These are phyloP conservation scores for Sebastes schlegelii DNA, from an alignment of 2,113 vertebrate species.

Conservation along the genomic window DNA sequence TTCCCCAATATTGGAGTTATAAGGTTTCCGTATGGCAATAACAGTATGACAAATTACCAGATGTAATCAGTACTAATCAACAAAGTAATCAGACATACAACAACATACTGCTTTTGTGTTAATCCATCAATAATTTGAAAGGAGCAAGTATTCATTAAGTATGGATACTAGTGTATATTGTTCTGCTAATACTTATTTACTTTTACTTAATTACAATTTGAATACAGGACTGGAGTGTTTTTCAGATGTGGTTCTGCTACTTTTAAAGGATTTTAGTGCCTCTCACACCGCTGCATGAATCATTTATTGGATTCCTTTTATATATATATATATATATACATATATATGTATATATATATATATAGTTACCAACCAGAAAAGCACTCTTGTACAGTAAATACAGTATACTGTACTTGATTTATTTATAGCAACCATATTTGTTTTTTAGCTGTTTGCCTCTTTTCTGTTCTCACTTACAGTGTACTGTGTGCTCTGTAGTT, in stretches of 20 bases:
- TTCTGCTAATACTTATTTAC: conserved; percentile 6
- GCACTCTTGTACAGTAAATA: conserved; percentile 12
- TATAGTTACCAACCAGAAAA: background rate
- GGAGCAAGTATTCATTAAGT: background rate
- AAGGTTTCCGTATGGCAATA: background rate
- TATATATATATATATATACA: background rate
- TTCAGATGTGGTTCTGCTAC: background rate
- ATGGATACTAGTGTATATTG: background rate
- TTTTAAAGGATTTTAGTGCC: conserved; percentile 17
- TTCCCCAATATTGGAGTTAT: too few species aligned
- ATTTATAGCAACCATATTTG: too few species aligned
- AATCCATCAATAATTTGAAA: background rate
- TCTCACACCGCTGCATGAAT: conserved; percentile 19
- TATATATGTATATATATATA: background rate
- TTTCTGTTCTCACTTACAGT: background rate
- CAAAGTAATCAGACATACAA: background rate
- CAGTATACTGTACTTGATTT: background rate
- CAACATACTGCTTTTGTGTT: background rate
- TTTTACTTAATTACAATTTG: conserved; percentile 4
- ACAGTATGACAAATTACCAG: background rate
- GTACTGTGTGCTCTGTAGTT: background rate
- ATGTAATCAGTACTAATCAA: background rate
- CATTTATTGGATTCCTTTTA: conserved; percentile 41
- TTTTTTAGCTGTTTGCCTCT: too few species aligned
- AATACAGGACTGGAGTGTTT: background rate